Evolutionary conservation across 2,113 vertebrate species (phyloP), one percentile per base, ranked within the genome.

Genomic region (Ancistrus triradiatus): DNA sequence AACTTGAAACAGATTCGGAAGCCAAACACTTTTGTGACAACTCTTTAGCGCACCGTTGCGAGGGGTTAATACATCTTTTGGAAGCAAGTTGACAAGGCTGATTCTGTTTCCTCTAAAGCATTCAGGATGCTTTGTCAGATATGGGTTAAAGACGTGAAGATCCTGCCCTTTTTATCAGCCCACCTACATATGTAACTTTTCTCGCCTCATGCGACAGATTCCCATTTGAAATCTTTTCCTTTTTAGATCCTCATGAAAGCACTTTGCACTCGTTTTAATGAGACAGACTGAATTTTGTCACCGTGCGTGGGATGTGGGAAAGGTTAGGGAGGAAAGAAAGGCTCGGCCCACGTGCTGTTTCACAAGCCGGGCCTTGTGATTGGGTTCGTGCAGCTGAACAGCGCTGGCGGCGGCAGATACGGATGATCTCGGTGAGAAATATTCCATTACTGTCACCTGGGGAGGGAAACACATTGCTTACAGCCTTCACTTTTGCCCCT

Each of bases 381-480:
- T n/a, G 15, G 21, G 44, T 10, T 25, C 25, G 43, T n/a, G n/a
- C n/a, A n/a, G n/a, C n/a, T n/a, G n/a, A n/a, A n/a, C n/a, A 58
- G 7, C 15, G 33, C 47, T 55, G 55, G 3, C 59, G 48, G 57
- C 48, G 50, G 46, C 2, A 27, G 57, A 71, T 66, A 56, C 3
- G 6, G 35, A 43, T 56, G 50, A 56, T 37, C 24, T 21, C 21
- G 46, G 35, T 37, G 50, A 47, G 48, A 44, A 68, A 68, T 31
- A 61, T 71, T 55, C 46, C 42, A 55, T 62, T 58, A 68, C 43
- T 61, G 68, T 59, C 47, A 77, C 68, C 68, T 67, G 55, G 59
- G 67, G 68, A 63, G 44, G 68, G 64, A 74, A 73, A 65, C 59
- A 65, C 60, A 65, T 65, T 74, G 68, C 66, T 62, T 31, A 61